A percentile compares a stretch with the other conserved stretches of the same genome.
Evolutionary conservation across 2,113 vertebrate species (phyloP).

Genomic region (Ctenodactylus gundi): DNA sequence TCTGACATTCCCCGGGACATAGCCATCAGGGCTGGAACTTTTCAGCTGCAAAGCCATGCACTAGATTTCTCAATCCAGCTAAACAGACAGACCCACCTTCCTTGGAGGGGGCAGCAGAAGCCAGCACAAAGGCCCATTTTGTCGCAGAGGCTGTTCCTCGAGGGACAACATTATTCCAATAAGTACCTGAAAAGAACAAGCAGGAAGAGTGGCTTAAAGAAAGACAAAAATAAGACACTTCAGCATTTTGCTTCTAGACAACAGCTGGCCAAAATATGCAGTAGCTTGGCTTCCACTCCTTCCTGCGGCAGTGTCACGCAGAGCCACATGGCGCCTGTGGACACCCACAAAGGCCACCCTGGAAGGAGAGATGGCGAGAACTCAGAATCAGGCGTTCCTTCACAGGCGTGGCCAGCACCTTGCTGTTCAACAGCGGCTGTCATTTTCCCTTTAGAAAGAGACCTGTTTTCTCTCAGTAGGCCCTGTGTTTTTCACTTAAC

Average conservation of each 20-base stretch:
- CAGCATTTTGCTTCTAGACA: not conserved
- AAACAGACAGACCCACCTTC: slow-evolving; percentile 84
- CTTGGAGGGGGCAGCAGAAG: slow-evolving; percentile 89
- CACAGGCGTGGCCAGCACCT: not conserved
- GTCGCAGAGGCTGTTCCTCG: slow-evolving; percentile 95
- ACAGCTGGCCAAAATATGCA: no score
- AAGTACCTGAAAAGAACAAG: slow-evolving; percentile 87
- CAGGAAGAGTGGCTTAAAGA: not conserved
- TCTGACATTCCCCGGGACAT: rapidly evolving
- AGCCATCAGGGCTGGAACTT: not conserved
- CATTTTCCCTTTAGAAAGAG: not conserved
- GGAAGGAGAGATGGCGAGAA: not conserved
- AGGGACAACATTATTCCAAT: slow-evolving; percentile 94
- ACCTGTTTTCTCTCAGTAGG: not conserved
- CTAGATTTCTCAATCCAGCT: not conserved
- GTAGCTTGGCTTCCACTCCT: no score
- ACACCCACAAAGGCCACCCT: rapidly evolving
- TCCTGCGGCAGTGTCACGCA: no score
- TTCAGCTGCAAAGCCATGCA: rapidly evolving
- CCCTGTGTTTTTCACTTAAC: not conserved
- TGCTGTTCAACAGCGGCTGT: not conserved
- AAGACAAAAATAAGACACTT: not conserved
- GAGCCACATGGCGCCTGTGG: no score
- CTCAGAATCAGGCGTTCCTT: not conserved
- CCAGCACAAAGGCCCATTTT: slow-evolving; percentile 94